Evolutionary conservation across 2,113 vertebrate genomes (phyloP), one percentile per base, ranked within the genome.

Genomic region (Carassius auratus): DNA sequence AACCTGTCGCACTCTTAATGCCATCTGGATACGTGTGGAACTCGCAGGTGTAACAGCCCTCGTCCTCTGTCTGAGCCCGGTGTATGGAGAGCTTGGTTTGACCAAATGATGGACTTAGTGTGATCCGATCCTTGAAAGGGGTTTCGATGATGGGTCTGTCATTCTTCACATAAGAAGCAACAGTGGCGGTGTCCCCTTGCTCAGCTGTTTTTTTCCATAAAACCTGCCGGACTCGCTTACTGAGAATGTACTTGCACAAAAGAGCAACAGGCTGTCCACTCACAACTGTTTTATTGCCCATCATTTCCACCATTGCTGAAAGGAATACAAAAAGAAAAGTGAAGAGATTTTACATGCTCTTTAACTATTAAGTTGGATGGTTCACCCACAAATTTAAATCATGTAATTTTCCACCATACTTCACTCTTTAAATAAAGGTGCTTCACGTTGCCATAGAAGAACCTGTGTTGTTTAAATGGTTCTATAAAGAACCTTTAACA

Each of bases 11-110:
- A 1, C 86, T 91, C 77, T 7, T 92, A 50, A 62, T 90, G 23
- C 95, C 94, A 0, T 91, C 91, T 0, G 95, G 94, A 88, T 88
- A 95, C 0, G 93, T 89, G 91, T 96, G 92, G 85, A 95, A 95
- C 86, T 95, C 92, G 10, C 95, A 96, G 84, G 92, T 93, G 91
- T 95, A 96, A 92, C 95, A 95, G 33, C 90, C 94, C 85, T 96
- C 94, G 2, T 95, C 95, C 81, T 94, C 91, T 5, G 88, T 91
- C 26, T 57, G 86, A 12, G 93, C 90, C 2, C 48, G 12, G 68
- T 48, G n/a, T 77, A 96, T 88, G 86, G 79, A 91, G 30, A 96
- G 88, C 42, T 78, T 83, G 14, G 90, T 93, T 69, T 92, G 75
- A 0, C 85, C 88, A 62, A 95, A 87, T 0, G 90, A 90, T 1